phyloP scores from a whole-genome alignment of 2,113 vertebrate species.

The Cranoglanis bouderius region DNA sequence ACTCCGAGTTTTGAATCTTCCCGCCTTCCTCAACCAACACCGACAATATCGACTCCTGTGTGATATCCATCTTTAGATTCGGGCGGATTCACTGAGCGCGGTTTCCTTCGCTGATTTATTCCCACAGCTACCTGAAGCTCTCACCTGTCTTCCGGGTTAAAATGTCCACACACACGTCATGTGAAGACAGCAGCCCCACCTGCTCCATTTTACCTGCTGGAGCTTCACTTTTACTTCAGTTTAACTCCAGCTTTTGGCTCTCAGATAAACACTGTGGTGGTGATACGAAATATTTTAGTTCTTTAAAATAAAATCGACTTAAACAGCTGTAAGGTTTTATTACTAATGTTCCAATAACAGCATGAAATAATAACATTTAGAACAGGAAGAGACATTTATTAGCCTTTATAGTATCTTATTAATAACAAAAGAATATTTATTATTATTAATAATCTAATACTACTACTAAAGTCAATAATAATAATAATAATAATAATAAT shows the following conservation, averaged over 20 bases:
- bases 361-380: background rate
- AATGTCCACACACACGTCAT: background rate
- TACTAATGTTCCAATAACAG: background rate
- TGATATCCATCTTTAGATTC: slow-evolving; percentile 66
- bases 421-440: background rate
- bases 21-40: slow-evolving; percentile 77
- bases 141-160: slow-evolving; percentile 41
- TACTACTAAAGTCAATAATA: background rate
- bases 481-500: background rate
- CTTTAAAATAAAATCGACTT: background rate
- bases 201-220: background rate
- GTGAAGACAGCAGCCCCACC: background rate
- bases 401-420: background rate
- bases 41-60: slow-evolving; percentile 73
- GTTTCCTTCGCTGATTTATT: background rate
- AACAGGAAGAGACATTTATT: background rate
- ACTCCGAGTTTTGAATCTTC: slow-evolving; percentile 71
- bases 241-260: background rate
- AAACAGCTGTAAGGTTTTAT: background rate
- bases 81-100: too few relatives aligned
- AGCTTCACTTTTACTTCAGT: background rate
- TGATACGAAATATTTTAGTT: background rate
- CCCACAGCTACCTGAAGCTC: background rate
- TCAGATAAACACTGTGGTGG: background rate
- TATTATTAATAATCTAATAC: background rate